phyloP scores from a whole-genome alignment of 2,888 invertebrate species.

The Anoplius nigerrimus region DNA sequence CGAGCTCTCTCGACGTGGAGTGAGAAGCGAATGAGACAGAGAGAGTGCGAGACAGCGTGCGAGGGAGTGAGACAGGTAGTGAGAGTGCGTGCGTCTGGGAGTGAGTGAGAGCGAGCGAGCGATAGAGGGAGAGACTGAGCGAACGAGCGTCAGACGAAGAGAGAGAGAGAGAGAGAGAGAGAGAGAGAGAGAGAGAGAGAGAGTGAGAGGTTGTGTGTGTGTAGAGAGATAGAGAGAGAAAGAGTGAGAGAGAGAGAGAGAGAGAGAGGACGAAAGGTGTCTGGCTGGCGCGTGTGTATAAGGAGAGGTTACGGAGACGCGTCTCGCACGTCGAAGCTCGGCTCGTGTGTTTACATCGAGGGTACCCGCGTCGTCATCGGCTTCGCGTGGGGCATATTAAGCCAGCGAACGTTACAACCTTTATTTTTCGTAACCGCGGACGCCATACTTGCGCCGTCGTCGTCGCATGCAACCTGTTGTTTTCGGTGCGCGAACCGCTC shows the following conservation, averaged over 20 bases:
- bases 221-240: neutral
- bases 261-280: neutral
- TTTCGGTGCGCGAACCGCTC: conserved; percentile 52
- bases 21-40: neutral
- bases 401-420: conserved; percentile 18
- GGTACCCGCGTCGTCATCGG: too few species aligned
- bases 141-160: neutral
- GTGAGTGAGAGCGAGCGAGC: conserved; percentile 8
- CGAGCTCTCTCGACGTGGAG: neutral
- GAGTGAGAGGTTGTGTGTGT: conserved; percentile 3
- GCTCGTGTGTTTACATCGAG: neutral
- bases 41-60: neutral
- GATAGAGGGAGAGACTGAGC: conserved; percentile 2
- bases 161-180: neutral
- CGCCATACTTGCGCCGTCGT: conserved; percentile 57
- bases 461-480: conserved; percentile 68
- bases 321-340: conserved; percentile 6
- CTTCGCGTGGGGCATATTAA: neutral
- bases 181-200: conserved; percentile 4
- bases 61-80: neutral
- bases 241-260: neutral
- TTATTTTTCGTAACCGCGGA: conserved; percentile 31
- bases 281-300: too few species aligned
- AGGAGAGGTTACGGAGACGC: too few species aligned
- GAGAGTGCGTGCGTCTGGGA: conserved; percentile 2